Base-by-base conservation (phyloP, 1,140 invertebrate species). In the Orchesella cincta region DNA sequence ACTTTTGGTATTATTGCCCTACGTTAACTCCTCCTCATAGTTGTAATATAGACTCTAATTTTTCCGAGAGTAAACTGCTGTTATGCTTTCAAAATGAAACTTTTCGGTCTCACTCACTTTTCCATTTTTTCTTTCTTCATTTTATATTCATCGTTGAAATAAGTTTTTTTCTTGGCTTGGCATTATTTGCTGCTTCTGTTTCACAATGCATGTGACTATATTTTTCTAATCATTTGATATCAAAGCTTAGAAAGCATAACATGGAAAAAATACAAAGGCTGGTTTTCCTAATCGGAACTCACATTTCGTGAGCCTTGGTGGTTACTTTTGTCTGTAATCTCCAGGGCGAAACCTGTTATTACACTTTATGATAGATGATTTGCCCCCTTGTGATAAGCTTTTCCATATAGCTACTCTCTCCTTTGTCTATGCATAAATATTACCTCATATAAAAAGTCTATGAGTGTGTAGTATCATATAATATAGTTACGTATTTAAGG, bases 301-400 rank as follows among this genome's bases (percentile, higher is more conserved):
- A 80, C 76, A 80, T 80, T 80, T 80, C 79, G 79, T 80, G 79
- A 77, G 70, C 79, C 79, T 80, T 80, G 79, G 79, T 80, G 79
- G 79, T 80, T 80, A 80, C 71, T 23, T n/a, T 73, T 71, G 57
- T 76, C 79, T 80, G 73, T 80, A 80, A 80, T 80, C 76, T 78
- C 33, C 20, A 73, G 73, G 67, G 76, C 76, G 76, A 77, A 80
- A 80, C 79, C 79, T 80, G 79, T 80, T 80, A 80, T 80, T 80
- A 80, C 79, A 75, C 76, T 75, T 75, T 67, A 80, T 80, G 76
- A 80, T 76, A 73, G 73, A 77, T 80, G 74, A 77, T 57, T 57
- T 57, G 52, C 52, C 52, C 14, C 14, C 52, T 57, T 57, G 8
- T 57, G 8, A 14, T 57, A 8, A n/a, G 14, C 12, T 12, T 23